Percentiles rank a stretch among this genome's conserved stretches.
Evolutionary conservation across 2,797 vertebrate species (phyloP).

Genomic region (Typhlichthys subterraneus): DNA sequence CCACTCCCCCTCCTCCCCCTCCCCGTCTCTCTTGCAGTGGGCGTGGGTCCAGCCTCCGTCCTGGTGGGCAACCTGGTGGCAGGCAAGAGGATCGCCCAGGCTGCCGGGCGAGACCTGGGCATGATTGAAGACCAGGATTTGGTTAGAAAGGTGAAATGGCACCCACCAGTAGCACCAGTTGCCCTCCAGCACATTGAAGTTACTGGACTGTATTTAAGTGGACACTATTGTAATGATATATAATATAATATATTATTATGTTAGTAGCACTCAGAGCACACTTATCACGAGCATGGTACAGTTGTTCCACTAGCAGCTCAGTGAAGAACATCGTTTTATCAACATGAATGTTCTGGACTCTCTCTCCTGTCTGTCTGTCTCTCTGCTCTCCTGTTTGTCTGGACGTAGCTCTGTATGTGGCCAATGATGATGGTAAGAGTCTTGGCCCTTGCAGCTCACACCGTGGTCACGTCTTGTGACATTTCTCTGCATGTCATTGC

Average conservation of each 20-base stretch:
- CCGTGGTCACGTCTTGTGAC: neutral
- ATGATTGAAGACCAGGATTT: slow-evolving; percentile 97
- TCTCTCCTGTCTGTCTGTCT: slow-evolving; percentile 71
- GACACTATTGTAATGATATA: no score
- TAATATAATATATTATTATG: no score
- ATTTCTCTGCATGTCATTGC: slow-evolving; percentile 26
- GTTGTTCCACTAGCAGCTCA: slow-evolving; percentile 9
- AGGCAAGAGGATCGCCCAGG: slow-evolving; percentile 96
- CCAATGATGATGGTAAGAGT: slow-evolving; percentile 85
- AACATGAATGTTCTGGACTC: slow-evolving; percentile 46
- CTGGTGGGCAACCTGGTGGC: slow-evolving; percentile 98
- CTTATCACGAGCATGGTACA: neutral
- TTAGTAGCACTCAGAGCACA: no score
- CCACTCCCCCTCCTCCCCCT: slow-evolving; percentile 11
- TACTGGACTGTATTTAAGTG: no score
- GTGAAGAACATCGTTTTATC: slow-evolving; percentile 7
- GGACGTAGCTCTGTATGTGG: slow-evolving; percentile 86
- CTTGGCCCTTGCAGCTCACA: slow-evolving; percentile 16
- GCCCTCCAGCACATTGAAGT: neutral
- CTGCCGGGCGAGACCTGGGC: slow-evolving; percentile 92
- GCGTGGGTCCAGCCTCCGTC: slow-evolving; percentile 96
- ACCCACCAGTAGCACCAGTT: neutral
- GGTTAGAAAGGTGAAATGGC: slow-evolving; percentile 87
- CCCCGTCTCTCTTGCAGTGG: slow-evolving; percentile 70
- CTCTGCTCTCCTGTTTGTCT: slow-evolving; percentile 62